phyloP scores from a whole-genome alignment of 2,797 vertebrate genomes.

The Podarcis siculus region DNA sequence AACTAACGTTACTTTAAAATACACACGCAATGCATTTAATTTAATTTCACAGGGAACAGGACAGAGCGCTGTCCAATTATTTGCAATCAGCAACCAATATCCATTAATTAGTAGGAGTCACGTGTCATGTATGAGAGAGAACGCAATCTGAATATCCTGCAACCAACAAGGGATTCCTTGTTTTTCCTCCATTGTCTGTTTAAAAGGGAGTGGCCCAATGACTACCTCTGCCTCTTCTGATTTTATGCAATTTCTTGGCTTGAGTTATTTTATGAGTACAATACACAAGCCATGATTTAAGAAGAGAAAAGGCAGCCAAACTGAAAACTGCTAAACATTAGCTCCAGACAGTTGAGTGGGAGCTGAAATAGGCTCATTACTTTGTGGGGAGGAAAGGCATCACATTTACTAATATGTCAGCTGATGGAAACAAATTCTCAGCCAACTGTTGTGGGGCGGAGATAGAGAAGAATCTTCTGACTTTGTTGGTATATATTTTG shows the following conservation, averaged over 20 bases:
- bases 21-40: background rate
- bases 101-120: background rate
- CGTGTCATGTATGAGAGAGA: background rate
- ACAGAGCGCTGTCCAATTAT: background rate
- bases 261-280: slow-evolving; percentile 5
- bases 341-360: slow-evolving; percentile 36
- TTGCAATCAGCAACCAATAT: background rate
- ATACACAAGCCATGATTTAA: background rate
- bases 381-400: slow-evolving; percentile 34
- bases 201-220: background rate
- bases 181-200: slow-evolving; percentile 24
- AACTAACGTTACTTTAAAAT: slow-evolving; percentile 2
- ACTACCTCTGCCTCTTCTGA: background rate
- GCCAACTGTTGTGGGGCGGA: background rate
- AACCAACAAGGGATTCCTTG: rapidly evolving
- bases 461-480: background rate
- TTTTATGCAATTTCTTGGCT: background rate
- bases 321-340: background rate
- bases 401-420: slow-evolving; percentile 30
- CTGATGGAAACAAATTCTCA: background rate
- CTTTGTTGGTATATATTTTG: background rate
- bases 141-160: background rate
- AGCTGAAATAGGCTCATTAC: slow-evolving; percentile 33
- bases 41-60: slow-evolving; percentile 23
- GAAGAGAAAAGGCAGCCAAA: background rate